Evolutionary conservation across 2,797 vertebrate genomes (phyloP), one percentile per base, ranked within the genome.

Genomic region (Lacerta viridis): DNA sequence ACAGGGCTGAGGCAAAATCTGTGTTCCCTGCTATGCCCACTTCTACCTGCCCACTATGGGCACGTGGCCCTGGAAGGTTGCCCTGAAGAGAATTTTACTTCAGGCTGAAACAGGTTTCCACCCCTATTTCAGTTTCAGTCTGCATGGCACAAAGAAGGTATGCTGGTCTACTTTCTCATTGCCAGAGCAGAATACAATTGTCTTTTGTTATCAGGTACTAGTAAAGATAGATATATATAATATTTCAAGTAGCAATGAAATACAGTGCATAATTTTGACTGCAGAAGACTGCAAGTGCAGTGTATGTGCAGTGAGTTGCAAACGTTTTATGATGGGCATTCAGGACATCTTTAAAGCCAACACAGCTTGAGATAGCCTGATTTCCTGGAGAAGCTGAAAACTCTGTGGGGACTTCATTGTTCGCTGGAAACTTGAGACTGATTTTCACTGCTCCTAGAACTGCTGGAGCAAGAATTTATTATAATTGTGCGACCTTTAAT

Each of bases 401-500:
- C 92, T 92, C 94, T 93, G 91, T 87, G 46, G 94, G 91, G 93
- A 93, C 88, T 90, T 93, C 91, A 94, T 94, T 95, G 93, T 95
- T 95, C 50, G 0, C 92, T 93, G 91, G 95, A 95, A 95, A 94
- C 94, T 93, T 94, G 94, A 96, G 92, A 90, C 94, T 95, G 93
- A 94, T 95, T 95, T 95, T 93, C 91, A 91, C 93, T 92, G 87
- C 89, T 92, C 90, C 91, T 92, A 89, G 88, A 93, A 91, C 93
- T 93, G 91, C 91, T 90, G 84, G 91, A 95, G 91, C 92, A 94
- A 93, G 89, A 94, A 94, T 95, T 95, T 95, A 95, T 96, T 93
- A 93, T 96, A 96, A 96, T 95, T 95, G 92, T 92, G 87, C 92
- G 91, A 94, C 93, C 94, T 95, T 94, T 96, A 95, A 93, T 95